Conservation (phyloP, 2,888 invertebrate species). For the Allophyes oxyacanthae region DNA sequence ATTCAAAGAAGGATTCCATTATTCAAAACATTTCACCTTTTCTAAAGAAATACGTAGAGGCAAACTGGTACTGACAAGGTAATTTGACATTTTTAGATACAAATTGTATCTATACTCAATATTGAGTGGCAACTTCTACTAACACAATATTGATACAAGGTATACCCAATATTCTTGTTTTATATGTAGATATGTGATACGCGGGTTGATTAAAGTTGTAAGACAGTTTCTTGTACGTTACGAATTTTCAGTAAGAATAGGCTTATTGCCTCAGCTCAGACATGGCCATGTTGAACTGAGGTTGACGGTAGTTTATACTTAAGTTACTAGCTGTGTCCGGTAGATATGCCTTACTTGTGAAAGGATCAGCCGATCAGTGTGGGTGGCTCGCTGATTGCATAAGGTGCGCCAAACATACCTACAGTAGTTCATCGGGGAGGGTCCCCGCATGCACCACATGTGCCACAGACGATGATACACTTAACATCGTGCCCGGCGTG, state of each 20-base stretch:
- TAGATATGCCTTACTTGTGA: too few species aligned
- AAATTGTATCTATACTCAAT: constrained; percentile 33
- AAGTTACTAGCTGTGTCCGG: too few species aligned
- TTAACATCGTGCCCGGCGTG: too few species aligned
- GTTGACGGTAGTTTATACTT: too few species aligned
- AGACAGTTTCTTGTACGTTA: constrained; percentile 16
- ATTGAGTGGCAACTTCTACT: constrained; percentile 36
- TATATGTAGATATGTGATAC: constrained; percentile 5
- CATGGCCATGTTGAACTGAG: too few species aligned
- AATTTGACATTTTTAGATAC: constrained; percentile 39
- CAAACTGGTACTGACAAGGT: constrained; percentile 44
- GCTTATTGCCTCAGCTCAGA: too few species aligned
- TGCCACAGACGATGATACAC: too few species aligned
- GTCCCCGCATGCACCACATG: too few species aligned
- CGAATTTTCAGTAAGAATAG: constrained; percentile 7
- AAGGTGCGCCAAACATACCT: too few species aligned
- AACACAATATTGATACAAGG: constrained; percentile 31
- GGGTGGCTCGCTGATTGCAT: too few species aligned
- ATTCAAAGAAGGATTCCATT: background rate
- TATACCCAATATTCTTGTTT: constrained; percentile 24
- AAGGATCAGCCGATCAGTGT: too few species aligned
- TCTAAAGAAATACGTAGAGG: constrained; percentile 21
- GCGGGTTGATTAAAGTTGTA: constrained; percentile 5
- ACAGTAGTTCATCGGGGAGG: too few species aligned
- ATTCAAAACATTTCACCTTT: constrained; percentile 25